Conservation (phyloP, 2,888 invertebrate species). For the Phragmatobia fuliginosa region DNA sequence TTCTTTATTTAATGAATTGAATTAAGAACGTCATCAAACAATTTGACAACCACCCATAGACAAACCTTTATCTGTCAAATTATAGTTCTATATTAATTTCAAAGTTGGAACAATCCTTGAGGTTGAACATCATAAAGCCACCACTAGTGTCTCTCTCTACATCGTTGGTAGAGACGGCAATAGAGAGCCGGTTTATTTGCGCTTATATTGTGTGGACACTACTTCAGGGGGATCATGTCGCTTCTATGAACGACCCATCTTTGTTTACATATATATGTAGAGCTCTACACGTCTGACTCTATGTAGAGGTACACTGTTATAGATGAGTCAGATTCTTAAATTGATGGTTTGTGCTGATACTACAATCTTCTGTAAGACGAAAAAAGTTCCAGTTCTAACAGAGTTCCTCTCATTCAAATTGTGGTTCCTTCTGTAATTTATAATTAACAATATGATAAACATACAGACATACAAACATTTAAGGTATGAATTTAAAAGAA, state of each 20-base stretch:
- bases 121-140: slow-evolving; percentile 9
- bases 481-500: too few species aligned
- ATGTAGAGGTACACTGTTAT: background rate
- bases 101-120: background rate
- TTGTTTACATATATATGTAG: slow-evolving; percentile 15
- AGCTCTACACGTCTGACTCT: slow-evolving; percentile 1
- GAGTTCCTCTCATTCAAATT: too few species aligned
- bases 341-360: background rate
- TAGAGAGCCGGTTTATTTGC: slow-evolving; percentile 82
- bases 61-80: background rate
- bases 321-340: background rate
- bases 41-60: background rate
- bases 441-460: too few species aligned
- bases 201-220: slow-evolving; percentile 85
- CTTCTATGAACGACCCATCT: slow-evolving; percentile 32
- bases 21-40: background rate
- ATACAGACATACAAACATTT: too few species aligned
- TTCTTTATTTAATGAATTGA: background rate
- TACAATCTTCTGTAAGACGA: background rate
- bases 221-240: slow-evolving; percentile 73
- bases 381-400: background rate
- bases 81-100: background rate
- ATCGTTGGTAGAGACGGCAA: slow-evolving; percentile 4
- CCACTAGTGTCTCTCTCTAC: slow-evolving; percentile 10
- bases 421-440: too few species aligned